Base-by-base conservation (phyloP, 1,140 invertebrate genomes). In the Chelonus insularis region DNA sequence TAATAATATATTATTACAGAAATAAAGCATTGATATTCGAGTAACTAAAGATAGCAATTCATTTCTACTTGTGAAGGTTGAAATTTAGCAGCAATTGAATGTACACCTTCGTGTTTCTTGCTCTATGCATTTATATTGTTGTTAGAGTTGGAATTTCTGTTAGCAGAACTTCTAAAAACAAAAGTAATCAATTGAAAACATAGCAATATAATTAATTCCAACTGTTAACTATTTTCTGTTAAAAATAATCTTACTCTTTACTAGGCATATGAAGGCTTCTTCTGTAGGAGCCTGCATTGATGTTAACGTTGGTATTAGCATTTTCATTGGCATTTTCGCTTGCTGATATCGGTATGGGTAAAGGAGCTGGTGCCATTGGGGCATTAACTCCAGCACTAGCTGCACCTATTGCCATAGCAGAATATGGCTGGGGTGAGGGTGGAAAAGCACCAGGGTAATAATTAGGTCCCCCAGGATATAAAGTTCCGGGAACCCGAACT, bases 241-340 rank as follows among this genome's bases (percentile, higher is more conserved):
- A 3, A 18, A 23, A 12, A 7, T 25, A 9, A 23, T 47, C 57
- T 60, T 45, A 60, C 58, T 54, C 58, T 32, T 54, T 60, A 32
- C 58, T 43, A 0, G 48, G 45, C 5, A 32, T n/a, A 25, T 52
- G 48, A 16, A 60, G 48, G 20, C 58, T 60, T 45, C 58, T 41
- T 25, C 58, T 51, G 16, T 39, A 60, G 0, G 58, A 60, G 6
- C 29, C 48, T 4, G 48, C 25, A 9, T 60, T 60, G 11, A 54
- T 52, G 21, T 60, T 60, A 25, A 60, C 58, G 37, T 60, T 60
- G 23, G 48, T 60, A 21, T 60, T 60, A 12, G 48, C 58, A 60
- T 60, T 60, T 41, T 60, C 58, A 43, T 60, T 60, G 11, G 29
- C 18, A 18, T 60, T 50, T 29, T 45, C 48, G 16, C 29, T 54